These are phyloP conservation scores for Lophochroa leadbeateri DNA, from an alignment of 2,113 vertebrate genomes.

Conservation along the genomic window DNA sequence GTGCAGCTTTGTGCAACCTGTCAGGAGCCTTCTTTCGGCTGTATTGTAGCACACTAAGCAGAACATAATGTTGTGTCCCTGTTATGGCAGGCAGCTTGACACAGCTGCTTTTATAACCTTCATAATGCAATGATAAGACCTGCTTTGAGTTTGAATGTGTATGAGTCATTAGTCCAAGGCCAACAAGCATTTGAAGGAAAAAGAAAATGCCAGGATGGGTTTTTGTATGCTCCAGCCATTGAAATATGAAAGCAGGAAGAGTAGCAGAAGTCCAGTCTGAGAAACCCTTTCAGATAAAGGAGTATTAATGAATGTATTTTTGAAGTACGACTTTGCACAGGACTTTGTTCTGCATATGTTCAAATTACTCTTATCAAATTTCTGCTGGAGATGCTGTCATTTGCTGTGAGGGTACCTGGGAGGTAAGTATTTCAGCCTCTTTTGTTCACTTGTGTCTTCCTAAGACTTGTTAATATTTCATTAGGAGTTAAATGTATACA, in stretches of 20 bases:
- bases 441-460: neutral
- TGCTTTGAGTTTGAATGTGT: neutral
- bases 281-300: neutral
- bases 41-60: too few species aligned
- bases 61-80: too few species aligned
- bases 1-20: too few species aligned
- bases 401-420: neutral
- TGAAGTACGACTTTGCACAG: neutral
- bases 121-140: neutral
- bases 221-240: neutral
- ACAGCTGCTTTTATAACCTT: neutral
- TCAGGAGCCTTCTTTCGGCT: too few species aligned
- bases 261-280: neutral
- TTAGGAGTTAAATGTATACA: neutral
- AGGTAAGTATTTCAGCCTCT: neutral
- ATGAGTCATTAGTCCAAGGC: neutral
- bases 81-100: neutral
- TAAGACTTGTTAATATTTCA: neutral
- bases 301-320: neutral
- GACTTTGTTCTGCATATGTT: neutral
- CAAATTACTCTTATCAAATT: neutral
- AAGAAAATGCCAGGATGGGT: neutral
- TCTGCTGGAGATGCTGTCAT: neutral
- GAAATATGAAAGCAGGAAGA: neutral
- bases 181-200: neutral